Conservation (phyloP, 2,888 invertebrate species). For the Zonitis immaculata region DNA sequence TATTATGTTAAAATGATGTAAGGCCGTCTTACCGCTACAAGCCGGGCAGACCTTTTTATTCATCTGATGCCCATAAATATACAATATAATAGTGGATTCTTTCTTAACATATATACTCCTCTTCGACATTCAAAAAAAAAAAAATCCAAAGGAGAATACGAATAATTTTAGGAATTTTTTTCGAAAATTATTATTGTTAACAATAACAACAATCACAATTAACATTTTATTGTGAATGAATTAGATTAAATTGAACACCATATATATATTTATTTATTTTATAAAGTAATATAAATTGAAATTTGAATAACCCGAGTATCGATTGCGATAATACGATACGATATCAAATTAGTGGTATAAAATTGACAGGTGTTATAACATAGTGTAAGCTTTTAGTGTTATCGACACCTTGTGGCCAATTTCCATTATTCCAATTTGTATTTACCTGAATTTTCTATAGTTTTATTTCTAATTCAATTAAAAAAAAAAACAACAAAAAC, state of each 20-base stretch:
- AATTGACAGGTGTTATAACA: background rate
- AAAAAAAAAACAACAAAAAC: background rate
- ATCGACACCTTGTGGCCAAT: background rate
- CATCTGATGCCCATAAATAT: conserved; percentile 38
- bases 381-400: background rate
- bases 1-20: conserved; percentile 48
- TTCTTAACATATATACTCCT: background rate
- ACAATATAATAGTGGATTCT: conserved; percentile 34
- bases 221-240: too few relatives aligned
- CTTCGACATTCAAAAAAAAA: background rate
- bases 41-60: conserved; percentile 35
- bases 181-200: too few relatives aligned
- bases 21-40: conserved; percentile 37
- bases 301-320: background rate
- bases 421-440: too few relatives aligned
- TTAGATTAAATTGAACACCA: background rate
- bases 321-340: background rate
- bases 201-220: too few relatives aligned
- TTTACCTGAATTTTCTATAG: too few relatives aligned
- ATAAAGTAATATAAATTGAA: background rate
- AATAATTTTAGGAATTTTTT: too few relatives aligned
- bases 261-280: background rate
- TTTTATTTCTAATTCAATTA: too few relatives aligned
- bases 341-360: background rate
- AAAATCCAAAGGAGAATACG: too few relatives aligned